Base-by-base conservation (phyloP, 53 echinoderm and acorn worm species). In the Patiria pectinifera region DNA sequence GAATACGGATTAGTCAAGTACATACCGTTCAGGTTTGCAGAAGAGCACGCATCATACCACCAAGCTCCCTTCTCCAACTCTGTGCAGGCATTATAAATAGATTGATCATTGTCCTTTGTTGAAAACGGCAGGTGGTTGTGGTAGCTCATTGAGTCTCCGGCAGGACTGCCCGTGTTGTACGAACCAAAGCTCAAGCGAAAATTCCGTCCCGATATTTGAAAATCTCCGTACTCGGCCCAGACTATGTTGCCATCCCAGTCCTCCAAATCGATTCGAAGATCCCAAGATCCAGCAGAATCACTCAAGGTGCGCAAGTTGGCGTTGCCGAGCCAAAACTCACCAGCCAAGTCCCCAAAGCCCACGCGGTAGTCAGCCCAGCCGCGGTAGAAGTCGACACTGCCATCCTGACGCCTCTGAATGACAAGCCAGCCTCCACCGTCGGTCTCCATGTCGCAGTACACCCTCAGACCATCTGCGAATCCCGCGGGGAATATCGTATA, bases 301-400 rank as follows among this genome's bases (percentile, higher is more conserved):
- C 69, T 85, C 85, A 85, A 47, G 46, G 59, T 26, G 69, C 45
- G 46, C 48, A 85, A 23, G 70, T 71, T 69, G 48, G 71, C 71
- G 19, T 85, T 85, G 62, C 83, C 83, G 16, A 83, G 83, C 83
- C 83, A 83, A 60, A 83, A 83, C 61, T 83, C 83, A 12, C 69
- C 46, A 6, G 69, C 35, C 69, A 85, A 35, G 21, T 85, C 35
- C 4, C 85, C 85, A 71, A 85, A 85, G 47, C 85, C 85, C 9
- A 44, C 63, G 45, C 69, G 43, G 85, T 85, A 85, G 45, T 66
- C 83, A 19, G 59, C 61, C 83, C 83, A 83, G 35, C 26, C 62
- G 60, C 83, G 83, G 83, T 83, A 83, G 62, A 62, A 83, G 62
- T 83, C 83, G 59, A 83, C 83, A 26, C 83, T 83, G 83, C 83